Conservation (phyloP, 2,113 vertebrate genomes). For the Lepisosteus osseus region DNA sequence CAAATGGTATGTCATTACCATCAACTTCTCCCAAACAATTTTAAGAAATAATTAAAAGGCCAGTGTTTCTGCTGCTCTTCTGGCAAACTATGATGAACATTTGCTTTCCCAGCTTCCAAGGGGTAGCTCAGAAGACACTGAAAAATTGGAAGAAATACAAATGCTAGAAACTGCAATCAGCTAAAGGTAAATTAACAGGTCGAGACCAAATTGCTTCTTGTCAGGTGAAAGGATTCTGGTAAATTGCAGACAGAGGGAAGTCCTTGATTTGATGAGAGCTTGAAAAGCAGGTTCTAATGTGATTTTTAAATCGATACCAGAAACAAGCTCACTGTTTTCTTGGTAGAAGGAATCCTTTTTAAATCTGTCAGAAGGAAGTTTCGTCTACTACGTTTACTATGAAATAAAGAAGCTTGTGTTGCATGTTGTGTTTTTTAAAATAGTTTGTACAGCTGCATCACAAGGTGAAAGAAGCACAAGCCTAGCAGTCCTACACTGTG, state of each 20-base stretch:
- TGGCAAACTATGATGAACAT: slow-evolving; percentile 7
- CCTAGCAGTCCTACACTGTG: no score
- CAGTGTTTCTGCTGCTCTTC: slow-evolving; percentile 1
- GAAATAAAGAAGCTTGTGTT: no score
- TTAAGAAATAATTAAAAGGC: slow-evolving; percentile 21
- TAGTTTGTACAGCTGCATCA: no score
- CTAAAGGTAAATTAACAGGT: background rate
- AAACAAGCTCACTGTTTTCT: background rate
- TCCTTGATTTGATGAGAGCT: background rate
- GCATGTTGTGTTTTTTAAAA: no score
- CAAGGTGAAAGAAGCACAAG: no score
- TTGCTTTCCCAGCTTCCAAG: background rate
- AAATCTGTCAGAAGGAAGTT: no score
- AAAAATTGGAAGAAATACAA: background rate
- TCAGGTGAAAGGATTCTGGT: background rate
- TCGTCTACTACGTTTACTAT: background rate
- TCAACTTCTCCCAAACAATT: slow-evolving; percentile 15
- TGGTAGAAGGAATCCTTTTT: background rate
- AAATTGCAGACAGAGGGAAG: slow-evolving; percentile 5
- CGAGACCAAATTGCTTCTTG: background rate
- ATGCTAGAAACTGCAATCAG: background rate
- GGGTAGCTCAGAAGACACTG: background rate
- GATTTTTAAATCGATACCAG: slow-evolving; percentile 5
- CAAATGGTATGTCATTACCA: slow-evolving; percentile 25
- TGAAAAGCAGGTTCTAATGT: slow-evolving; percentile 10